phyloP scores from a whole-genome alignment of 2,888 invertebrate species.

The Pegoplata infirma region DNA sequence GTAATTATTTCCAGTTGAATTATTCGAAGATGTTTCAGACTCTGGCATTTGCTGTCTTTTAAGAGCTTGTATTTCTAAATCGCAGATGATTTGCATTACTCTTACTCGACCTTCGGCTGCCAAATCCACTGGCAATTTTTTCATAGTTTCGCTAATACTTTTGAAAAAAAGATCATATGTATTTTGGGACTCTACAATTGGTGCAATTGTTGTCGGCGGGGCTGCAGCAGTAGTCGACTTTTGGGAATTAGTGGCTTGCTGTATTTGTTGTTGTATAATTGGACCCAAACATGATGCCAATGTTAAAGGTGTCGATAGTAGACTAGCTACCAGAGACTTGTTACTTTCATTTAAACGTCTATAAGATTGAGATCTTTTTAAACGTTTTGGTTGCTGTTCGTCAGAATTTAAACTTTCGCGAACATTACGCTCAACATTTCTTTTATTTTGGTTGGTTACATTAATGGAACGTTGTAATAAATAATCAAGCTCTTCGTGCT shows the following conservation, averaged over 20 bases:
- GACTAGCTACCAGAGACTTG: slow-evolving; percentile 46
- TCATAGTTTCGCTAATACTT: slow-evolving; percentile 72
- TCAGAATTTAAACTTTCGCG: slow-evolving; percentile 8
- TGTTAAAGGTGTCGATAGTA: slow-evolving; percentile 53
- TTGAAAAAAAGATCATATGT: slow-evolving; percentile 72
- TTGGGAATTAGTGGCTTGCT: slow-evolving; percentile 3
- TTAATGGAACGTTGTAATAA: slow-evolving; percentile 48
- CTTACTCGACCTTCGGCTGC: slow-evolving; percentile 72
- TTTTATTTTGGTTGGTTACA: slow-evolving; percentile 1
- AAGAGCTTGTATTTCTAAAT: slow-evolving; percentile 70
- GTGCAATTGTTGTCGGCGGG: neutral
- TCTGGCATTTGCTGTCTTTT: slow-evolving; percentile 57
- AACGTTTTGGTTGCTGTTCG: slow-evolving; percentile 35
- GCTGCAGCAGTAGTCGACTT: neutral
- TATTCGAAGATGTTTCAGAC: slow-evolving; percentile 13
- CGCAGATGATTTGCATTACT: slow-evolving; percentile 72
- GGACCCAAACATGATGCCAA: slow-evolving; percentile 53
- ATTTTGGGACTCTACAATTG: slow-evolving; percentile 47
- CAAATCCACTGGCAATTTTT: slow-evolving; percentile 69
- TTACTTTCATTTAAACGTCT: slow-evolving; percentile 42
- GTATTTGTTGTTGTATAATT: slow-evolving; percentile 53
- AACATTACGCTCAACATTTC: slow-evolving; percentile 11
- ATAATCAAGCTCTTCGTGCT: slow-evolving; percentile 54
- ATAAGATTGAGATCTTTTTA: slow-evolving; percentile 41
- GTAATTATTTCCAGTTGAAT: slow-evolving; percentile 11